Evolutionary conservation across 2,113 vertebrate species (phyloP).

Genomic region (Cyprinodon tularosa): DNA sequence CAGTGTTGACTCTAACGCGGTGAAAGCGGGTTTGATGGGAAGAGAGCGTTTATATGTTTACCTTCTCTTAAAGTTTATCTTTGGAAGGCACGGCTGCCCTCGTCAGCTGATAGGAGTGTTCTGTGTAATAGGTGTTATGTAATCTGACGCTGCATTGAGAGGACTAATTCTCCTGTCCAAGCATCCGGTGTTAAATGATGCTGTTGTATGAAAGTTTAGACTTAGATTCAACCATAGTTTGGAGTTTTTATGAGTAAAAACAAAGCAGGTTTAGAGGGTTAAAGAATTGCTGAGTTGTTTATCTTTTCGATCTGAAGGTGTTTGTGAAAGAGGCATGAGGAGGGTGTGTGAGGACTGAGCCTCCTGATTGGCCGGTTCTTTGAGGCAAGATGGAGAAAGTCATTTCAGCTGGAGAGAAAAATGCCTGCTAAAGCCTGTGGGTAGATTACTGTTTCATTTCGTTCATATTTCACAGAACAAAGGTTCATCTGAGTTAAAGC

Average conservation of each 20-base stretch:
- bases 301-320: constrained; percentile 11
- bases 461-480: constrained; percentile 8
- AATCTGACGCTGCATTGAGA: neutral
- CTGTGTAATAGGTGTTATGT: constrained; percentile 10
- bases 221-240: neutral
- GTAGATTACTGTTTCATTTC: neutral
- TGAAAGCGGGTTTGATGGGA: neutral
- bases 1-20: constrained; percentile 5
- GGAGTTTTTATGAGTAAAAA: neutral
- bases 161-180: neutral
- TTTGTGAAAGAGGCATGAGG: constrained; percentile 26
- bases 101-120: constrained; percentile 3
- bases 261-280: neutral
- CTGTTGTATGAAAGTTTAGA: neutral
- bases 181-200: neutral
- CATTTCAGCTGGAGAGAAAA: neutral
- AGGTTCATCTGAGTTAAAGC: neutral
- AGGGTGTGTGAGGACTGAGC: constrained; percentile 53
- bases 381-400: neutral
- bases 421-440: neutral
- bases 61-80: constrained; percentile 13
- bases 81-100: neutral
- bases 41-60: constrained; percentile 16
- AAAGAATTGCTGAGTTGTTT: constrained; percentile 14
- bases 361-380: constrained; percentile 62